These are phyloP conservation scores for Cerastis leucographa DNA, from an alignment of 2,888 invertebrate genomes.

Conservation along the genomic window DNA sequence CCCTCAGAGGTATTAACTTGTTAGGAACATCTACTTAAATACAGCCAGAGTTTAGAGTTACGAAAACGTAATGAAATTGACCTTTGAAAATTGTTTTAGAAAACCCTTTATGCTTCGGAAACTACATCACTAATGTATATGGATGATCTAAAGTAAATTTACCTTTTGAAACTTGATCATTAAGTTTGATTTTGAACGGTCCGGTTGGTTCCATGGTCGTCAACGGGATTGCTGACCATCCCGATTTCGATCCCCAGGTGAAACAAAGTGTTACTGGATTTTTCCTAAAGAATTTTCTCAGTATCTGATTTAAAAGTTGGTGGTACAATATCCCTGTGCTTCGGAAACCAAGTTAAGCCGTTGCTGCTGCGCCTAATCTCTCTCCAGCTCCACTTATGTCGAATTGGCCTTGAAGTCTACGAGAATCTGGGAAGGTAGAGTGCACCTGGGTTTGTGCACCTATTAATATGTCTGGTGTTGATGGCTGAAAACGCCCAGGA, in stretches of 20 bases:
- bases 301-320: background rate
- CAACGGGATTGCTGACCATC: background rate
- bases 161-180: conserved; percentile 11
- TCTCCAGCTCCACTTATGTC: background rate
- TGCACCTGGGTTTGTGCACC: background rate
- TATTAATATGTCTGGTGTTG: background rate
- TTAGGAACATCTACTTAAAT: conserved; percentile 29
- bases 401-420: background rate
- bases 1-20: conserved; percentile 40
- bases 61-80: conserved; percentile 35
- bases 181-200: background rate
- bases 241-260: background rate
- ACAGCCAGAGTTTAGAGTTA: conserved; percentile 18
- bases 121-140: background rate
- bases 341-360: background rate
- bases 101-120: conserved; percentile 16
- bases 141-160: background rate
- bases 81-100: conserved; percentile 22
- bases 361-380: background rate
- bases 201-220: background rate
- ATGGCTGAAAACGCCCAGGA: background rate
- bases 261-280: background rate
- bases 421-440: background rate
- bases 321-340: background rate
- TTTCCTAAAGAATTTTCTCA: background rate